Evolutionary conservation across 2,888 invertebrate genomes (phyloP).

Genomic region (Marronus borbonicus): DNA sequence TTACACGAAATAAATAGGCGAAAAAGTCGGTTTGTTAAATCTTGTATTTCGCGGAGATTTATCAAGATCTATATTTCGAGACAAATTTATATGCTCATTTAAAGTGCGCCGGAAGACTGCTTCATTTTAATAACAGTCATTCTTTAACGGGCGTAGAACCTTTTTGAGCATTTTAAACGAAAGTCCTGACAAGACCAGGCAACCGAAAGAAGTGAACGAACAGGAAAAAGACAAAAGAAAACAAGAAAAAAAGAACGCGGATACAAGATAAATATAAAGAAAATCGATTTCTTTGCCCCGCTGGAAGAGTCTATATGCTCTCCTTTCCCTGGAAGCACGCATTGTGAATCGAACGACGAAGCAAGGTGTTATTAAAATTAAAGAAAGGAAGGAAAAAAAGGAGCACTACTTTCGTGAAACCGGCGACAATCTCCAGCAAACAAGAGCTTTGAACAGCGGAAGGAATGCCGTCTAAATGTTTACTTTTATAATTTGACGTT

Average conservation of each 20-base stretch:
- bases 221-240: background rate
- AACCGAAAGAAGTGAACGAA: background rate
- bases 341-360: slow-evolving; percentile 1
- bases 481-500: slow-evolving; percentile 28
- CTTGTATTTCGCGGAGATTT: slow-evolving; percentile 46
- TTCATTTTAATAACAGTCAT: slow-evolving; percentile 51
- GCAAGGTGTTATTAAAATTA: slow-evolving; percentile 23
- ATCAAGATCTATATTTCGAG: slow-evolving; percentile 48
- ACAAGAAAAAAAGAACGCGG: too few species aligned
- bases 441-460: background rate
- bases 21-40: slow-evolving; percentile 47
- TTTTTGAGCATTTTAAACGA: slow-evolving; percentile 35
- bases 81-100: slow-evolving; percentile 49
- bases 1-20: slow-evolving; percentile 43
- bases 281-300: background rate
- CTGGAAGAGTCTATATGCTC: background rate
- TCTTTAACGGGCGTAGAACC: slow-evolving; percentile 35
- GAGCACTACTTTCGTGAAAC: background rate
- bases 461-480: slow-evolving; percentile 10
- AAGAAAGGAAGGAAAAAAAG: background rate
- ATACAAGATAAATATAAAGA: slow-evolving; percentile 5
- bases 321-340: background rate
- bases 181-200: background rate
- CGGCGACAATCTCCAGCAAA: slow-evolving; percentile 1
- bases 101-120: slow-evolving; percentile 50